Conservation (phyloP, 2,888 invertebrate genomes). For the Camponotus fellah region DNA sequence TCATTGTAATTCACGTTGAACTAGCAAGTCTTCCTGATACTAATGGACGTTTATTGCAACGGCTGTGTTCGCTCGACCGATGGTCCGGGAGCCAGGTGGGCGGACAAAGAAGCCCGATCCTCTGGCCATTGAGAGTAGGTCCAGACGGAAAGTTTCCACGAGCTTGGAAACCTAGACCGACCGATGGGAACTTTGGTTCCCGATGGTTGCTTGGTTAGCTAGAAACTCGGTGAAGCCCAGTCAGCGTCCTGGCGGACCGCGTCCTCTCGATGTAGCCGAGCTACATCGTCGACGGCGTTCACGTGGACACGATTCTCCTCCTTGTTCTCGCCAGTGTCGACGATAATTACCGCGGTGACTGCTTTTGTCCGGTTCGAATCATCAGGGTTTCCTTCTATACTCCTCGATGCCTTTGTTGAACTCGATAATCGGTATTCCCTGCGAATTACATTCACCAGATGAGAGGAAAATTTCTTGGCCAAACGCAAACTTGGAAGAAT, state of each 20-base stretch:
- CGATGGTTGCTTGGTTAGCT: constrained; percentile 79
- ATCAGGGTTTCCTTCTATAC: constrained; percentile 72
- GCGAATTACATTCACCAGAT: constrained; percentile 61
- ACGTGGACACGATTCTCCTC: constrained; percentile 70
- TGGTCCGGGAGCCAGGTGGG: constrained; percentile 69
- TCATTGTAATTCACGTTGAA: constrained; percentile 54
- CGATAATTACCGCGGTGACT: constrained; percentile 83
- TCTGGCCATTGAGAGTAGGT: constrained; percentile 71
- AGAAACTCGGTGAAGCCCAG: constrained; percentile 82
- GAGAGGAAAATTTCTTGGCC: constrained; percentile 74
- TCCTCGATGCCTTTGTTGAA: constrained; percentile 75
- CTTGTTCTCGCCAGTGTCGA: constrained; percentile 71
- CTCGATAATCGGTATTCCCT: constrained; percentile 69
- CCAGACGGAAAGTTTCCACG: constrained; percentile 80
- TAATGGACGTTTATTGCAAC: constrained; percentile 78
- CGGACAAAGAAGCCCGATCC: constrained; percentile 75
- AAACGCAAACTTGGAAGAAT: constrained; percentile 20
- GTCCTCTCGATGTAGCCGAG: constrained; percentile 50
- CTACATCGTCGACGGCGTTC: constrained; percentile 65
- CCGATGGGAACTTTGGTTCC: constrained; percentile 80
- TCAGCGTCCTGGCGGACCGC: constrained; percentile 77
- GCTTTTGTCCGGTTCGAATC: constrained; percentile 81
- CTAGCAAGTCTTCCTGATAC: constrained; percentile 73
- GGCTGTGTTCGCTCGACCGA: constrained; percentile 70
- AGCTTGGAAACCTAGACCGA: constrained; percentile 73